Base-by-base conservation (phyloP, 2,113 vertebrate genomes). In the Dolichallabes microphthalmus region DNA sequence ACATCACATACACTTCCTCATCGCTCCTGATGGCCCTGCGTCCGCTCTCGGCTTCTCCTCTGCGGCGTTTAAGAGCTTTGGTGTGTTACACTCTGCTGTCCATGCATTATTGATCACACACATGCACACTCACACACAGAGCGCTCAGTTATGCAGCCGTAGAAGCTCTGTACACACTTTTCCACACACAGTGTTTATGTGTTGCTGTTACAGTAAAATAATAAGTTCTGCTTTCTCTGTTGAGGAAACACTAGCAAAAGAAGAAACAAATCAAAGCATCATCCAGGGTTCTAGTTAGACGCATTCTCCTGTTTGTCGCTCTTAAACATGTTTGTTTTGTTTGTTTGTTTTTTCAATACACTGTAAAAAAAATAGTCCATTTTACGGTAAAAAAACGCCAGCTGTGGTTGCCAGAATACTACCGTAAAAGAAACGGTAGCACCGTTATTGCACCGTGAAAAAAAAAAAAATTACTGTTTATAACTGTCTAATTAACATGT, bases 61-160 rank as follows among this genome's bases (percentile, higher is more conserved):
- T 79, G 76, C 32, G 30, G 55, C 76, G 57, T 79, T 79, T 60
- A 79, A 79, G 76, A 79, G 76, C 76, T 79, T 79, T 79, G 76
- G 76, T 79, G 76, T 79, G 76, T 79, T 57, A 60, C 55, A 79
- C 76, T 79, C 76, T 5, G 55, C 76, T 79, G 30, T 79, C 11
- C 76, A 79, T 79, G 76, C 76, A 79, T 79, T 79, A 79, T 79
- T 79, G 55, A 79, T 79, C 55, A 25, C 55, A 58, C 76, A 22
- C 75, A 35, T 19, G 35, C 15, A 13, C 53, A 52, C 73, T 52
- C 45, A 74, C 71, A 45, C 69, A 52, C 45, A 75, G 4, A n/a
- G 73, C 1, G 73, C 50, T 76, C 53, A 20, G 50, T 76, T 76
- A 53, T 60, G 76, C 55, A 79, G 20, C 55, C 4, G 19, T 20